Percentiles rank a stretch among this genome's conserved stretches.
Evolutionary conservation across 2,797 vertebrate genomes (phyloP).

Genomic region (Lindbergichthys nudifrons): DNA sequence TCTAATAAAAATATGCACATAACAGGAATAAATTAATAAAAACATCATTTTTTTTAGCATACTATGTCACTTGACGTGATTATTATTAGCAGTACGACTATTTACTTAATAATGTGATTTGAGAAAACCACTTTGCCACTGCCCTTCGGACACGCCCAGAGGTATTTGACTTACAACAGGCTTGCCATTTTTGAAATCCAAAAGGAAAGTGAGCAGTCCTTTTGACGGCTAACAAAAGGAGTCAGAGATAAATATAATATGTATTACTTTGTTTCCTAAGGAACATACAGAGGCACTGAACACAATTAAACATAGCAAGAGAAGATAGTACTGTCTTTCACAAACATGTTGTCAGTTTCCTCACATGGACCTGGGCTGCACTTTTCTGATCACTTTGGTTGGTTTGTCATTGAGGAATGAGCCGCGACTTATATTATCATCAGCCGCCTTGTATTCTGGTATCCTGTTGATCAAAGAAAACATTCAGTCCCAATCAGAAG

Average conservation of each 20-base stretch:
- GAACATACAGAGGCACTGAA: conserved; percentile 79
- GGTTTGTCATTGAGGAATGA: conserved; percentile 50
- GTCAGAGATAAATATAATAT: conserved; percentile 71
- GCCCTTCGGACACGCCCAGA: conserved; percentile 68
- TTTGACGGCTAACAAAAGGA: conserved; percentile 50
- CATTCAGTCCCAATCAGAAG: conserved; percentile 54
- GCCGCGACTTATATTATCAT: conserved; percentile 9
- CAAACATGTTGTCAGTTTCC: conserved; percentile 41
- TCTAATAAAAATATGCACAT: conserved; percentile 73
- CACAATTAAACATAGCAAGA: conserved; percentile 62
- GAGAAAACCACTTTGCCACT: conserved; percentile 57
- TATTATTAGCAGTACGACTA: conserved; percentile 70
- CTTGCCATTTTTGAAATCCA: conserved; percentile 55
- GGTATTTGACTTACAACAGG: conserved; percentile 71
- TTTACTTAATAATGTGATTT: conserved; percentile 64
- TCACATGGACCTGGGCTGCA: conserved; percentile 41
- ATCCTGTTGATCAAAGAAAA: conserved; percentile 49
- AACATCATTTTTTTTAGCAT: conserved; percentile 68
- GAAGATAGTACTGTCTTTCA: conserved; percentile 51
- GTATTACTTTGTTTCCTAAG: conserved; percentile 65
- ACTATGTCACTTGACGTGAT: conserved; percentile 64
- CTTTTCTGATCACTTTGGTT: conserved; percentile 70
- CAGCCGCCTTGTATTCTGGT: conserved; percentile 17
- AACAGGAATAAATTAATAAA: conserved; percentile 77
- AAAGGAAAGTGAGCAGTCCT: conserved; percentile 54